Evolutionary conservation across 1,140 invertebrate species (phyloP).

Genomic region (Samia ricini): DNA sequence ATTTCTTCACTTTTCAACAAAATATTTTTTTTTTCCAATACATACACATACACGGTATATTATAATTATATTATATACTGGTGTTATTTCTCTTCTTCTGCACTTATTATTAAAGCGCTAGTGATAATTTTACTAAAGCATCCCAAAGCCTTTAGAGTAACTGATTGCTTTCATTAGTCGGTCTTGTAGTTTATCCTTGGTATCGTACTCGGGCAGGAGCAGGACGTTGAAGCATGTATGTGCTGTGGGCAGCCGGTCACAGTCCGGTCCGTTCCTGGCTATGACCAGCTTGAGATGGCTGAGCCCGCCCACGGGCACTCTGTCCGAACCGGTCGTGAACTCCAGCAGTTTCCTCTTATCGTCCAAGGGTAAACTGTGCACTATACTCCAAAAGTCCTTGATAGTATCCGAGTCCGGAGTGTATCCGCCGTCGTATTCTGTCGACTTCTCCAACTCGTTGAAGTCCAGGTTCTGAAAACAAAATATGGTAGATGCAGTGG

Average conservation of each 20-base stretch:
- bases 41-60: too few relatives aligned
- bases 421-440: conserved; percentile 96
- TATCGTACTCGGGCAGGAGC: conserved; percentile 92
- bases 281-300: conserved; percentile 92
- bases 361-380: conserved; percentile 89
- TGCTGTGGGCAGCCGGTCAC: conserved; percentile 88
- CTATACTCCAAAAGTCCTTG: conserved; percentile 95
- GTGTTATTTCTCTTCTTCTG: background rate
- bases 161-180: conserved; percentile 94
- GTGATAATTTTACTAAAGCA: conserved; percentile 81
- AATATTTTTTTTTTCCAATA: too few relatives aligned
- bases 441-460: conserved; percentile 91
- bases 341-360: conserved; percentile 94
- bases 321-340: conserved; percentile 96
- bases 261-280: conserved; percentile 87
- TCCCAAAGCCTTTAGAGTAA: conserved; percentile 92
- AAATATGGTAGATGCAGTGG: background rate
- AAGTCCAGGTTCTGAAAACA: conserved; percentile 88
- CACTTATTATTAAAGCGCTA: background rate
- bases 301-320: conserved; percentile 95
- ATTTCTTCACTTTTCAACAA: too few relatives aligned
- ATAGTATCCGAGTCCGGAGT: conserved; percentile 90
- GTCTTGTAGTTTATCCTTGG: conserved; percentile 89
- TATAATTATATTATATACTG: too few relatives aligned
- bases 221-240: conserved; percentile 99